These are phyloP conservation scores for Taenioides sp. DNA, from an alignment of 2,797 vertebrate species.

Conservation along the genomic window DNA sequence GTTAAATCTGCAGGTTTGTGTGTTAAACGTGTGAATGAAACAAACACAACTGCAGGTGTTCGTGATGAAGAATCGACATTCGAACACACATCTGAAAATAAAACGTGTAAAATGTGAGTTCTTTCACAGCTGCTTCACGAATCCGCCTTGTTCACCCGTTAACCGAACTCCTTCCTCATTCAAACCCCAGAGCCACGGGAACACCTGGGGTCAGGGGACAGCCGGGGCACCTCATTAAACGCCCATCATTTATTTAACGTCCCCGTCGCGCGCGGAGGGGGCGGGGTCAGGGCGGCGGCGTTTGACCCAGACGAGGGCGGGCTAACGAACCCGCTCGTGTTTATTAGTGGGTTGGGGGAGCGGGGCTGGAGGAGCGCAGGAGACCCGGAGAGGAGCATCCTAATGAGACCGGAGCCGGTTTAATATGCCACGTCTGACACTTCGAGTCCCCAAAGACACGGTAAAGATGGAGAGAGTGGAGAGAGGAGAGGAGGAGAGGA, in stretches of 20 bases:
- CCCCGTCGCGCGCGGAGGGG: conserved; percentile 42
- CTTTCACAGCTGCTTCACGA: too few species aligned
- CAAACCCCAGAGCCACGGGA: conserved; percentile 12
- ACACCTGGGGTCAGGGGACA: conserved; percentile 42
- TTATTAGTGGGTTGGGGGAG: conserved; percentile 52
- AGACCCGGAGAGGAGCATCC: conserved; percentile 35
- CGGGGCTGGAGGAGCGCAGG: conserved; percentile 1
- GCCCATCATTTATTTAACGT: conserved; percentile 61
- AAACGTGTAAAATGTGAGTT: too few species aligned
- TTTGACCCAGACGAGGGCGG: conserved; percentile 39
- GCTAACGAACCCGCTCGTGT: conserved; percentile 56
- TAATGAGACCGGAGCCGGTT: conserved; percentile 51
- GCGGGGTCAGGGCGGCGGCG: conserved; percentile 5
- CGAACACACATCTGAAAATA: too few species aligned
- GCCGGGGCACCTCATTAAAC: conserved; percentile 28
- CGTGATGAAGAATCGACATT: too few species aligned
- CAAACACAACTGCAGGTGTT: too few species aligned
- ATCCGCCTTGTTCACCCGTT: not conserved
- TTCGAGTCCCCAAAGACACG: conserved; percentile 19
- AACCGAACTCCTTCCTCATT: conserved; percentile 15
- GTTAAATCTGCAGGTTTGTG: too few species aligned
- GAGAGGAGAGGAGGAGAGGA: not conserved
- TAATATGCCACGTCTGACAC: conserved; percentile 32
- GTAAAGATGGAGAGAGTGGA: conserved; percentile 2
- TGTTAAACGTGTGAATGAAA: too few species aligned